These are phyloP conservation scores for Muntiacus muntjak DNA, from an alignment of 2,113 vertebrate genomes.

Conservation along the genomic window DNA sequence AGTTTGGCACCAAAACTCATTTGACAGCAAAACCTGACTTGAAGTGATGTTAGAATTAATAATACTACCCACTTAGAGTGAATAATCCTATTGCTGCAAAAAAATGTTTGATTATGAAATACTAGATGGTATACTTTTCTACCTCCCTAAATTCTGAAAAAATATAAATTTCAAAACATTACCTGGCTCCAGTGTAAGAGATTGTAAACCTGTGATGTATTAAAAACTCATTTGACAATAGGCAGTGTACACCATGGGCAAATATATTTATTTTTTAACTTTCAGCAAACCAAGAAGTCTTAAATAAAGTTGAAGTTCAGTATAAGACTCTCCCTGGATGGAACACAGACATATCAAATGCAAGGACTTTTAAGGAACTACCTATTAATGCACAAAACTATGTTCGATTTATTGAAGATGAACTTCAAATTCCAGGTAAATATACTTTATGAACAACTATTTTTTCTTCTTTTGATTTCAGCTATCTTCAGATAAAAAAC, in stretches of 20 bases:
- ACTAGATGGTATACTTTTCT: neutral
- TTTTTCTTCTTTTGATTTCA: constrained; percentile 45
- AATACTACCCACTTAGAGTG: neutral
- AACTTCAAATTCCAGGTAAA: constrained; percentile 92
- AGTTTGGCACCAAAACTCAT: neutral
- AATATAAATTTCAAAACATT: neutral
- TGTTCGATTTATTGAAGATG: constrained; percentile 90
- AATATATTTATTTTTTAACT: constrained; percentile 49
- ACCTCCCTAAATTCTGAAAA: neutral
- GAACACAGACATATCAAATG: constrained; percentile 91
- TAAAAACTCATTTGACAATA: neutral
- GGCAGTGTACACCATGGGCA: neutral
- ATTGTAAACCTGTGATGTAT: neutral
- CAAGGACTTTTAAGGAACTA: constrained; percentile 90
- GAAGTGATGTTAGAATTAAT: neutral
- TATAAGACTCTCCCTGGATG: constrained; percentile 96
- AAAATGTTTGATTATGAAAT: neutral
- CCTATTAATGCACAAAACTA: constrained; percentile 96
- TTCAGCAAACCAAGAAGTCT: constrained; percentile 96
- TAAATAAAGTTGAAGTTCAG: constrained; percentile 94
- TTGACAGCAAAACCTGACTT: neutral
- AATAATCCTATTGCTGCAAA: neutral
- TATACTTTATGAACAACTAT: neutral
- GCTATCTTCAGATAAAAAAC: neutral
- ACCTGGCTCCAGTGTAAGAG: neutral